phyloP scores from a whole-genome alignment of 1,140 invertebrate species.

The Subanguina moxae region DNA sequence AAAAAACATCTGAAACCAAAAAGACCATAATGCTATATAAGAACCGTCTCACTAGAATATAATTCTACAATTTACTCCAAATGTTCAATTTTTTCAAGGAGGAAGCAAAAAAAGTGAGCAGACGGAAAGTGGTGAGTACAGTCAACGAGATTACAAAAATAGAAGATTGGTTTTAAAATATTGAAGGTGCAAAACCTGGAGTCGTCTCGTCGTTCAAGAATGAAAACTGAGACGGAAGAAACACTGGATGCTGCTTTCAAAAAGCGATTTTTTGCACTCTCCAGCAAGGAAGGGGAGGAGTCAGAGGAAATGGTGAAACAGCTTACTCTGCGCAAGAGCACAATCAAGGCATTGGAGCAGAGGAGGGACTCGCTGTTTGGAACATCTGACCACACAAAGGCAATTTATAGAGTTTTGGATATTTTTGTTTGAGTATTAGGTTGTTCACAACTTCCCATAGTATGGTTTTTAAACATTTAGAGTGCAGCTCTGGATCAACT shows the following conservation, averaged over 20 bases:
- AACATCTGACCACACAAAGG: conserved; percentile 44
- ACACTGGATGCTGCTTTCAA: conserved; percentile 57
- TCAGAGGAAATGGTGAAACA: conserved; percentile 31
- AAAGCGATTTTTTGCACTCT: conserved; percentile 54
- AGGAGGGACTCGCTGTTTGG: conserved; percentile 42
- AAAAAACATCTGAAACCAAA: no score
- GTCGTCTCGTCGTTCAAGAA: conserved; percentile 50
- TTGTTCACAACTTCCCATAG: no score
- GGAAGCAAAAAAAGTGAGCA: no score
- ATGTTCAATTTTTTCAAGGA: no score
- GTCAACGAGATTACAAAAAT: neutral
- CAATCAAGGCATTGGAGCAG: conserved; percentile 46
- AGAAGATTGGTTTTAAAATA: conserved; percentile 11
- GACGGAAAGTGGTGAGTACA: neutral
- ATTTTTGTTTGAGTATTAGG: no score
- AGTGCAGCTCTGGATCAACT: no score
- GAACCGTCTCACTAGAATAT: no score
- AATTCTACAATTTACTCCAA: no score
- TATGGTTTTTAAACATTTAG: no score
- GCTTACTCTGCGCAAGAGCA: conserved; percentile 49
- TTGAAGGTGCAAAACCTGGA: conserved; percentile 55
- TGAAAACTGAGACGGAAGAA: conserved; percentile 52
- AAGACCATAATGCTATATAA: no score
- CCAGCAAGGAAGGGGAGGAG: conserved; percentile 27
- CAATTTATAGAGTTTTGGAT: no score